phyloP scores from a whole-genome alignment of 2,113 vertebrate species.

The Alligator sinensis region DNA sequence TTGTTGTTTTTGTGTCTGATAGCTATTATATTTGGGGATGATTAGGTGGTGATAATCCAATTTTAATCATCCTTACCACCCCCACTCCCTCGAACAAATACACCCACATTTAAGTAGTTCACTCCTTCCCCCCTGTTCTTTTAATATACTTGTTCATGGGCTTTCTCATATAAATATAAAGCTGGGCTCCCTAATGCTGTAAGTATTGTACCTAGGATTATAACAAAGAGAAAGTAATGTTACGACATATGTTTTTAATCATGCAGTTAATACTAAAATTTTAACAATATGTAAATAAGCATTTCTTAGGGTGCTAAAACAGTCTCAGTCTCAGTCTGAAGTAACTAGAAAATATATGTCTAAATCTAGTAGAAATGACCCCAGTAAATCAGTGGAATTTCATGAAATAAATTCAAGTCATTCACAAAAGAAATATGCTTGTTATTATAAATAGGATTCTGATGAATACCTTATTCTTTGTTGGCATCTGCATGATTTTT shows the following conservation, averaged over 20 bases:
- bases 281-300: background rate
- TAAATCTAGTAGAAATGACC: background rate
- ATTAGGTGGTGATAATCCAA: background rate
- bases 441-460: background rate
- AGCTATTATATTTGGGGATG: background rate
- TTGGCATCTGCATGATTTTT: background rate
- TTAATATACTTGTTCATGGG: background rate
- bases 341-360: background rate
- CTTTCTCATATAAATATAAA: background rate
- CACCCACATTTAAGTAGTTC: background rate
- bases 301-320: background rate
- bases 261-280: background rate
- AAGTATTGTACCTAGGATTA: background rate
- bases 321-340: background rate
- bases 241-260: background rate
- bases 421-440: background rate
- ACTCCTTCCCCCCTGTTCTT: accelerated
- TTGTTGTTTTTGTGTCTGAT: background rate
- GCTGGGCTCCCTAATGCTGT: background rate
- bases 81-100: background rate
- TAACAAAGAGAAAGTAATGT: background rate
- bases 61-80: background rate
- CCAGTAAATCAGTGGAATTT: background rate
- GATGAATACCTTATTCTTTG: background rate
- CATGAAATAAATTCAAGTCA: background rate